phyloP scores from a whole-genome alignment of 2,888 invertebrate genomes.

The Agrotis segetum region DNA sequence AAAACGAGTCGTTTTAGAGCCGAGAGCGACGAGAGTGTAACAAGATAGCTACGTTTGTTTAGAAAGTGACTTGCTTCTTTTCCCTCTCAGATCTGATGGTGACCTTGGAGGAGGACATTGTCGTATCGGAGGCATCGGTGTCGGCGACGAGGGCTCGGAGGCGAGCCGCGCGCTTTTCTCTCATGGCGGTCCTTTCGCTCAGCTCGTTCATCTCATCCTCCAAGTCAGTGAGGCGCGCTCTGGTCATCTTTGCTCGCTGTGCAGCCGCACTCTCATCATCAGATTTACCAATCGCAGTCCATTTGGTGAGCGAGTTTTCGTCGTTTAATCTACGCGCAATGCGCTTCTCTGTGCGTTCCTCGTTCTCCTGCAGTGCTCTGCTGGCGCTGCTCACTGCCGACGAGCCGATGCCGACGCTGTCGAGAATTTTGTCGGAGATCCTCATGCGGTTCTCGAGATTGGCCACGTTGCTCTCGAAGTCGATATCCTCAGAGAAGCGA shows the following conservation, averaged over 20 bases:
- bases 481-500: constrained; percentile 91
- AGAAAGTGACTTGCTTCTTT: constrained; percentile 89
- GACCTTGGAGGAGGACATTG: constrained; percentile 80
- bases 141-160: constrained; percentile 93
- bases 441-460: constrained; percentile 91
- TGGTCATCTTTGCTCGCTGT: constrained; percentile 92
- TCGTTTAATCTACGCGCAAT: constrained; percentile 86
- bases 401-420: constrained; percentile 92
- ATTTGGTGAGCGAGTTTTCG: constrained; percentile 90
- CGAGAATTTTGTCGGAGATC: constrained; percentile 92
- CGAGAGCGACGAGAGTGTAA: constrained; percentile 66
- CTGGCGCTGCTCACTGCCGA: constrained; percentile 88
- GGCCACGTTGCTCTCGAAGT: constrained; percentile 91
- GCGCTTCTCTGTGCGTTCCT: constrained; percentile 87
- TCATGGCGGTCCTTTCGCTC: constrained; percentile 92
- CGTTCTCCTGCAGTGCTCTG: constrained; percentile 86
- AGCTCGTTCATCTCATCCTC: constrained; percentile 95
- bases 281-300: constrained; percentile 91
- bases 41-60: constrained; percentile 66
- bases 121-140: constrained; percentile 83
- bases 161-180: constrained; percentile 93
- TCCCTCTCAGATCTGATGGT: constrained; percentile 85
- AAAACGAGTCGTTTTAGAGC: constrained; percentile 70
- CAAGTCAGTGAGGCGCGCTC: constrained; percentile 93
- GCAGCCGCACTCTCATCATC: constrained; percentile 91